These are phyloP conservation scores for Lasiurus borealis DNA, from an alignment of 2,113 vertebrate species.

Conservation along the genomic window DNA sequence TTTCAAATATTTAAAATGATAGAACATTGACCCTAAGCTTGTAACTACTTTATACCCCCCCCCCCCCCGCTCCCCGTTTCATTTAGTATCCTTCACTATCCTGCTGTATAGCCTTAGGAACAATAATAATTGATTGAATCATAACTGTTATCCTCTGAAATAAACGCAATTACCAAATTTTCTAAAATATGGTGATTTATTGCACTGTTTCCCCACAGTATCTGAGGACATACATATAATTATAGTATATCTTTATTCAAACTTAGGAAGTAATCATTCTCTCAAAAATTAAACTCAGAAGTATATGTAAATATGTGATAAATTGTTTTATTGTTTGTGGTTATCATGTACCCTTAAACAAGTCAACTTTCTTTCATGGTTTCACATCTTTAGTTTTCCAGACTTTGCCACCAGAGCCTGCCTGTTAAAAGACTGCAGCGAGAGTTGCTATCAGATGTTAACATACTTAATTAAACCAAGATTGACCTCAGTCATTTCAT, in stretches of 20 bases:
- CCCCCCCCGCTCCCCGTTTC: neutral
- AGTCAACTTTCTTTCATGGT: slow-evolving; percentile 8
- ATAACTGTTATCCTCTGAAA: neutral
- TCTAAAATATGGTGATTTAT: neutral
- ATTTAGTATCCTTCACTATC: neutral
- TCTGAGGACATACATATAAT: neutral
- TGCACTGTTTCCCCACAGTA: neutral
- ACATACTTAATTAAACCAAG: slow-evolving; percentile 71
- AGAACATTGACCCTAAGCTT: neutral
- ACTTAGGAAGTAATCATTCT: neutral
- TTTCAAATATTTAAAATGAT: slow-evolving; percentile 2
- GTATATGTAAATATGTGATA: neutral
- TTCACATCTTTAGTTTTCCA: slow-evolving; percentile 51
- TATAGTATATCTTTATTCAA: neutral
- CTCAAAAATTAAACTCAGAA: slow-evolving; percentile 11
- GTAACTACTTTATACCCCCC: neutral
- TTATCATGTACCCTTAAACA: slow-evolving; percentile 33
- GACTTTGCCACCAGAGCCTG: neutral
- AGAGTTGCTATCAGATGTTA: slow-evolving; percentile 56
- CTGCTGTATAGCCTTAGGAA: neutral
- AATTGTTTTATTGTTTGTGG: slow-evolving; percentile 9
- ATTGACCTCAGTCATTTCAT: slow-evolving; percentile 60
- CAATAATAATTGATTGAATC: neutral
- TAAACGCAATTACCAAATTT: neutral
- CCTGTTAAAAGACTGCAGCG: neutral